Base-by-base conservation (phyloP, 2,888 invertebrate genomes). In the Philaethria dido region DNA sequence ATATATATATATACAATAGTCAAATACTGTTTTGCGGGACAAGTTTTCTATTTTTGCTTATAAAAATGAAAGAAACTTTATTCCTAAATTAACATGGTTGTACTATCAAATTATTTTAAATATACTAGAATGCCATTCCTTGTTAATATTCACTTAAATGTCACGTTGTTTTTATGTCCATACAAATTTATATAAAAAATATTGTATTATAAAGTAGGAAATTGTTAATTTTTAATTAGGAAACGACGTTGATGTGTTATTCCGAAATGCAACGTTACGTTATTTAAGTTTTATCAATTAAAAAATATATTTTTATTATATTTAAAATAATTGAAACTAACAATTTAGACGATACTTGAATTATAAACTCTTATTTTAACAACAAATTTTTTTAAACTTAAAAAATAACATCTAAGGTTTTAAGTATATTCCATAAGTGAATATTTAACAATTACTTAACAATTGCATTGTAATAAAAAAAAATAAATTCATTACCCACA, bases 191-290 rank as follows among this genome's bases (percentile, higher is more conserved):
- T 8, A 9, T 39, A 8, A 57, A 42, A 42, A 57, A 39, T 22
- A 11, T 57, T 9, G 0, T 42, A n/a, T 39, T 22, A 5, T 14
- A 39, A 57, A 22, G 39, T 57, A 39, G 39, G 22, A 36, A 57
- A 42, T 9, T 57, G 39, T 57, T 42, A 36, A 57, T 39, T 57
- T 42, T 25, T 42, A 22, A 42, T 22, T 57, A 57, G 42, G 22
- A 16, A 57, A 57, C 22, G 42, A 22, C n/a, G n/a, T 57, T 57
- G 11, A 55, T 55, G 20, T 55, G 20, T 57, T 57, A 39, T 54
- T 33, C 5, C 20, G 4, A 29, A n/a, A 16, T 29, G 11, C 16
- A 11, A 29, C 29, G 29, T 50, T 50, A 25, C 25, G 25, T 29
- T 33, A 29, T 16, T 9, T 52, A 16, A 50, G n/a, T 50, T 50